These are phyloP conservation scores for Tragelaphus oryx DNA, from an alignment of 2,797 vertebrate species.

Conservation along the genomic window DNA sequence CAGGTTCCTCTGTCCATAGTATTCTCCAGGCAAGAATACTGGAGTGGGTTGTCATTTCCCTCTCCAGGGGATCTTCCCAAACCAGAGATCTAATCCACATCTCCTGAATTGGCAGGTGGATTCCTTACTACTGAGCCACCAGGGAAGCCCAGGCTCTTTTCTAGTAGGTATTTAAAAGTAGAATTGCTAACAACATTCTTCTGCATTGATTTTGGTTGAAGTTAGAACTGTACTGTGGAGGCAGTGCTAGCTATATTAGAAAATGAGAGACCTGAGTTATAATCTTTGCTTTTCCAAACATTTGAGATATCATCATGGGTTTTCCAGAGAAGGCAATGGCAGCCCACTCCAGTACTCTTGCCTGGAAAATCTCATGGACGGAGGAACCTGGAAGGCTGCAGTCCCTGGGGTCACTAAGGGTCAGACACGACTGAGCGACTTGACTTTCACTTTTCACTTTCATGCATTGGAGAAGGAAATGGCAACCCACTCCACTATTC, in stretches of 20 bases:
- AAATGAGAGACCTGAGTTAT: background rate
- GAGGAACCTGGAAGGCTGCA: no score
- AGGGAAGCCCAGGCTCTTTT: background rate
- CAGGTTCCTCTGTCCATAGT: background rate
- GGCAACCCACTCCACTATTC: no score
- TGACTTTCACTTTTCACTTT: no score
- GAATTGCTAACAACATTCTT: background rate
- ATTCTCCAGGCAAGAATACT: background rate
- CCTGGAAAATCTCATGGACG: no score
- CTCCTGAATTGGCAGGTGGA: background rate
- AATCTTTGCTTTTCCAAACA: background rate
- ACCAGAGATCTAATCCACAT: background rate
- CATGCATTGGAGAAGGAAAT: no score
- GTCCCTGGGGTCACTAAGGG: no score
- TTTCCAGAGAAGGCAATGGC: background rate
- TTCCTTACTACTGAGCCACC: background rate
- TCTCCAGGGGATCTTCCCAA: background rate
- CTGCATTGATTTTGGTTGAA: background rate
- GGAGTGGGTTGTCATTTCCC: background rate
- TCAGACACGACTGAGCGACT: no score
- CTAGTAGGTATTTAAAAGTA: background rate
- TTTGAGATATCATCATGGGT: background rate
- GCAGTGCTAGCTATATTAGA: background rate
- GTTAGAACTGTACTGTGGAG: background rate
- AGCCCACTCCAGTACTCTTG: no score